These are phyloP conservation scores for Barbus barbus DNA, from an alignment of 2,113 vertebrate genomes.

Conservation along the genomic window DNA sequence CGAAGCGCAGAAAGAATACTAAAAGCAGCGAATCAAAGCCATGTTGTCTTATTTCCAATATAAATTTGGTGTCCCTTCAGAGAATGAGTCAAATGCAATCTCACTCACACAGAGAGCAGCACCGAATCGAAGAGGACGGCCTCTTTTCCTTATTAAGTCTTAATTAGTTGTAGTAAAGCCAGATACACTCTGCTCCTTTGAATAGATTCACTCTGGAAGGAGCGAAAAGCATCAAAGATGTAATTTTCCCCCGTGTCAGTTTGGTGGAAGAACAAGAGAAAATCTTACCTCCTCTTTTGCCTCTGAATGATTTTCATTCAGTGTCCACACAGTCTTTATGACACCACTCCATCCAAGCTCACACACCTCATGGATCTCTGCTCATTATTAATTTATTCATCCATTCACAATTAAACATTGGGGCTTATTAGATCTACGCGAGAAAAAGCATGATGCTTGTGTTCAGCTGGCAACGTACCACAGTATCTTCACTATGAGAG, in stretches of 20 bases:
- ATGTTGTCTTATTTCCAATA: slow-evolving; percentile 65
- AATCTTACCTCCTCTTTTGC: slow-evolving; percentile 46
- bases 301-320: slow-evolving; percentile 62
- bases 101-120: slow-evolving; percentile 68
- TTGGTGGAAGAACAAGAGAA: slow-evolving; percentile 46
- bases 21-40: slow-evolving; percentile 60
- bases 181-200: slow-evolving; percentile 61
- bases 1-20: slow-evolving; percentile 3
- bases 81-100: slow-evolving; percentile 74
- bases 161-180: slow-evolving; percentile 70
- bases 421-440: slow-evolving; percentile 51
- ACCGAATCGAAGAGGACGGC: slow-evolving; percentile 72
- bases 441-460: slow-evolving; percentile 22
- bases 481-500: slow-evolving; percentile 26
- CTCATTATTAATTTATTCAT: slow-evolving; percentile 70
- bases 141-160: slow-evolving; percentile 64
- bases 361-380: slow-evolving; percentile 56
- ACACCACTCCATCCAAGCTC: slow-evolving; percentile 51
- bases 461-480: slow-evolving; percentile 37
- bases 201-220: slow-evolving; percentile 55
- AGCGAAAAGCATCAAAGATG: slow-evolving; percentile 54
- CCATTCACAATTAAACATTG: slow-evolving; percentile 58
- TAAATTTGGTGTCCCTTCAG: slow-evolving; percentile 65
- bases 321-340: slow-evolving; percentile 64
- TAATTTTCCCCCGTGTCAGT: slow-evolving; percentile 53